A percentile compares a stretch with the other conserved stretches of the same genome.
Conservation (phyloP, 2,888 invertebrate species). For the Drosophila siamana region DNA sequence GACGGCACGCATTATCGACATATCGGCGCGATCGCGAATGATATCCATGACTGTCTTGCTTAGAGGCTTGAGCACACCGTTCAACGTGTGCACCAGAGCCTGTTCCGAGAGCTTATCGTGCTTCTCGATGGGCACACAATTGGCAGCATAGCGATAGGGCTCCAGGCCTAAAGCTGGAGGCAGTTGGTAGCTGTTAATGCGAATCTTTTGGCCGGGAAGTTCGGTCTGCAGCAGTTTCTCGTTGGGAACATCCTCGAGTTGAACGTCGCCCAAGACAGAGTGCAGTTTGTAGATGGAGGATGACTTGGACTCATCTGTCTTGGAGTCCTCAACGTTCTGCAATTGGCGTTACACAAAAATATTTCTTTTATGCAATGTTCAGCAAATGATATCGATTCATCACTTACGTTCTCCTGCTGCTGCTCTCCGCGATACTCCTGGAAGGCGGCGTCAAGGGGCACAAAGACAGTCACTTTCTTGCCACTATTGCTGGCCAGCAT, state of each 20-base stretch:
- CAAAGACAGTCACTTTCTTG: constrained; percentile 88
- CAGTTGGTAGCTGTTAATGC: constrained; percentile 83
- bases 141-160: constrained; percentile 87
- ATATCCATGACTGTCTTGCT: constrained; percentile 87
- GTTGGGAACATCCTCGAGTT: constrained; percentile 87
- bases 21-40: constrained; percentile 87
- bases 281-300: constrained; percentile 87
- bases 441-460: constrained; percentile 88
- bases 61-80: constrained; percentile 87
- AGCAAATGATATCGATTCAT: rapidly evolving
- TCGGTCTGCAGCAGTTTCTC: constrained; percentile 86
- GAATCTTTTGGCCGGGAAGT: constrained; percentile 82
- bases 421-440: constrained; percentile 86
- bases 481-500: constrained; percentile 83
- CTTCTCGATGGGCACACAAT: constrained; percentile 88
- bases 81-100: constrained; percentile 89
- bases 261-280: constrained; percentile 87
- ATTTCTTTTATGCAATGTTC: neutral
- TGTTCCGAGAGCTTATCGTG: constrained; percentile 88
- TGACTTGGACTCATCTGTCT: constrained; percentile 83
- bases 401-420: constrained; percentile 86
- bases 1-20: constrained; percentile 87
- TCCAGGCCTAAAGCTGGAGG: constrained; percentile 75
- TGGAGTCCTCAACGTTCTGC: constrained; percentile 86
- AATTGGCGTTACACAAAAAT: neutral